Evolutionary conservation across 2,797 vertebrate genomes (phyloP).

Genomic region (Pseudocheirus occidentalis): DNA sequence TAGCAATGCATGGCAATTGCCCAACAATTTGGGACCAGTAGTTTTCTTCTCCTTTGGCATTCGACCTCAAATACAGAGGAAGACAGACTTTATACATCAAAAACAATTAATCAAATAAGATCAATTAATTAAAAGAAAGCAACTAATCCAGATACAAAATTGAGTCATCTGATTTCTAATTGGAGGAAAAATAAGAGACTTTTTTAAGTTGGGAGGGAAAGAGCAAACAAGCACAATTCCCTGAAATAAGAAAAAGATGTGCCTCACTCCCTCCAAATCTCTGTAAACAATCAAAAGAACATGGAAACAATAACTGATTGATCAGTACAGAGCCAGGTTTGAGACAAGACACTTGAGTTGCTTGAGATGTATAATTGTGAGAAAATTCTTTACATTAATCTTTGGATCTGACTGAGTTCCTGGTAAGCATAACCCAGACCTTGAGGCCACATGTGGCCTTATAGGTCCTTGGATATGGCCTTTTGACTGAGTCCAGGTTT

Average conservation of each 20-base stretch:
- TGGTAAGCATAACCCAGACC: not conserved
- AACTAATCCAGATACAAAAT: not conserved
- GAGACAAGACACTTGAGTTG: not conserved
- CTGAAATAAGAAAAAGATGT: not conserved
- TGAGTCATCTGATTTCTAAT: not conserved
- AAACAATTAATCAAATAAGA: not conserved
- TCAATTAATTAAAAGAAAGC: not conserved
- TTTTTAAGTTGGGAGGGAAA: not conserved
- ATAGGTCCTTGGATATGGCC: no score
- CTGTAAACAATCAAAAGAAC: not conserved
- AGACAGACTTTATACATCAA: not conserved
- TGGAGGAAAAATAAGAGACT: not conserved
- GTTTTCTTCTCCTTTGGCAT: not conserved
- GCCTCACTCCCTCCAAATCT: not conserved
- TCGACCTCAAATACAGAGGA: not conserved
- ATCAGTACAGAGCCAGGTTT: not conserved
- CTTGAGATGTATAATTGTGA: not conserved
- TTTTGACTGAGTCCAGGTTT: no score
- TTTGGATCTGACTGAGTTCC: not conserved
- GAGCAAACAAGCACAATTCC: not conserved
- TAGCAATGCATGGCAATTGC: not conserved
- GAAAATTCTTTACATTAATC: not conserved
- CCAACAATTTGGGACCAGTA: not conserved
- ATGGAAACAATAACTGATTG: not conserved
- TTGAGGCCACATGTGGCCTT: no score